These are phyloP conservation scores for Chaenodraco wilsoni DNA, from an alignment of 2,797 vertebrate genomes.

Conservation along the genomic window DNA sequence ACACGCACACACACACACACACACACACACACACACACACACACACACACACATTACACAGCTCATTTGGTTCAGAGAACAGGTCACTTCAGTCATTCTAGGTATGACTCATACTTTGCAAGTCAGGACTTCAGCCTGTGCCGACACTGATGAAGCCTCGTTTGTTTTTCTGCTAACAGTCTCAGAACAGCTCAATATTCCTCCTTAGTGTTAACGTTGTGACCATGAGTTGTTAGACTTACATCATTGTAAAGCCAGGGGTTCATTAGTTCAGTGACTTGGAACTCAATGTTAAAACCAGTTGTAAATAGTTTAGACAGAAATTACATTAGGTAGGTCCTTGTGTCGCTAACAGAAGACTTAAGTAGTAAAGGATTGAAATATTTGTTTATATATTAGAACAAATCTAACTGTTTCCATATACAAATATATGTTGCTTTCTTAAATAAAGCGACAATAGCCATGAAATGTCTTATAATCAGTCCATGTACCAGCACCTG, in stretches of 20 bases:
- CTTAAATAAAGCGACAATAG: neutral
- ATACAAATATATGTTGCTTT: neutral
- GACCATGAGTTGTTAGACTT: constrained; percentile 11
- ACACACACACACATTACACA: constrained; percentile 53
- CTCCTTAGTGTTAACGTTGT: constrained; percentile 15
- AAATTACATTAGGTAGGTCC: neutral
- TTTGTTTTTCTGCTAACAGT: constrained; percentile 44
- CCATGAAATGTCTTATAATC: neutral
- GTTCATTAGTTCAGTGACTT: constrained; percentile 42
- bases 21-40: constrained; percentile 44
- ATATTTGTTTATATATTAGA: neutral
- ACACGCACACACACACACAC: constrained; percentile 39
- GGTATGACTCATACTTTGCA: constrained; percentile 56
- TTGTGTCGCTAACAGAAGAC: neutral
- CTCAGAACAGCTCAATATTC: constrained; percentile 13
- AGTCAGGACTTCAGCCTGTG: constrained; percentile 55
- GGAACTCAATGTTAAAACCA: neutral
- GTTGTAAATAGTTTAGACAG: neutral
- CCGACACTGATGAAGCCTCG: constrained; percentile 26
- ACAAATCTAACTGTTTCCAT: neutral
- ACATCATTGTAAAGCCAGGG: constrained; percentile 21
- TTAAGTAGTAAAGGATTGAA: neutral
- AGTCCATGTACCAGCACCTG: too few species aligned
- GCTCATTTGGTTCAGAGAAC: constrained; percentile 61
- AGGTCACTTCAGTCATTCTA: constrained; percentile 53